Conservation (phyloP, 2,888 invertebrate genomes). For the Agelastica alni region DNA sequence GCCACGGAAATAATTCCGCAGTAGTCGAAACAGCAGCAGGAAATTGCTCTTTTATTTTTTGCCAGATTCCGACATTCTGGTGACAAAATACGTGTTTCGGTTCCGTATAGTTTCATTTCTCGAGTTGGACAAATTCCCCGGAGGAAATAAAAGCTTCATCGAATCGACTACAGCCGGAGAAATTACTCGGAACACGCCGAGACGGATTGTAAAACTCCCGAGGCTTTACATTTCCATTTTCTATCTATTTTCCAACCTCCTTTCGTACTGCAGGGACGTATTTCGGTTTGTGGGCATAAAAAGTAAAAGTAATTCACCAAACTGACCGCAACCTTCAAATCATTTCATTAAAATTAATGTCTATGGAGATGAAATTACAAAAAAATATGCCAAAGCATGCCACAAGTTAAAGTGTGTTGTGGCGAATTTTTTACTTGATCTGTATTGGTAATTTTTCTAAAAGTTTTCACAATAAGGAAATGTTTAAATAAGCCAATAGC, state of each 20-base stretch:
- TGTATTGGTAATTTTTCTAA: too few relatives aligned
- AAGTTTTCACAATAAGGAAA: too few relatives aligned
- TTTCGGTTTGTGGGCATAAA: conserved; percentile 21
- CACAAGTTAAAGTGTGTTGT: too few relatives aligned
- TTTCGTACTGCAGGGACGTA: conserved; percentile 15
- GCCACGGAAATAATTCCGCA: conserved; percentile 17
- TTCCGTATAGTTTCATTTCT: conserved; percentile 52
- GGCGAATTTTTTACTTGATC: too few relatives aligned
- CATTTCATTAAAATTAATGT: too few relatives aligned
- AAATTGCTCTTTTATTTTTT: conserved; percentile 38
- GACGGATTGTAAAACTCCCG: conserved; percentile 27
- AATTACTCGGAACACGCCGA: conserved; percentile 54
- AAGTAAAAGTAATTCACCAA: not conserved
- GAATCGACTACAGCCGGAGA: conserved; percentile 49
- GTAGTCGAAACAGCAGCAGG: conserved; percentile 17
- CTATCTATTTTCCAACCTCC: conserved; percentile 13
- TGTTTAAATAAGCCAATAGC: too few relatives aligned
- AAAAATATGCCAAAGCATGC: too few relatives aligned
- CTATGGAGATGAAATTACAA: too few relatives aligned
- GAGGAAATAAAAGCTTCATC: conserved; percentile 57
- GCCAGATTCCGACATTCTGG: conserved; percentile 47
- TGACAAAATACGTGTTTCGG: conserved; percentile 54
- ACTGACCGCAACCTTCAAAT: too few relatives aligned
- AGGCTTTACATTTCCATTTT: conserved; percentile 20
- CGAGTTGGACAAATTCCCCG: conserved; percentile 52